These are phyloP conservation scores for Ctenochaetus hawaiiensis DNA, from an alignment of 2,797 vertebrate genomes.

Conservation along the genomic window DNA sequence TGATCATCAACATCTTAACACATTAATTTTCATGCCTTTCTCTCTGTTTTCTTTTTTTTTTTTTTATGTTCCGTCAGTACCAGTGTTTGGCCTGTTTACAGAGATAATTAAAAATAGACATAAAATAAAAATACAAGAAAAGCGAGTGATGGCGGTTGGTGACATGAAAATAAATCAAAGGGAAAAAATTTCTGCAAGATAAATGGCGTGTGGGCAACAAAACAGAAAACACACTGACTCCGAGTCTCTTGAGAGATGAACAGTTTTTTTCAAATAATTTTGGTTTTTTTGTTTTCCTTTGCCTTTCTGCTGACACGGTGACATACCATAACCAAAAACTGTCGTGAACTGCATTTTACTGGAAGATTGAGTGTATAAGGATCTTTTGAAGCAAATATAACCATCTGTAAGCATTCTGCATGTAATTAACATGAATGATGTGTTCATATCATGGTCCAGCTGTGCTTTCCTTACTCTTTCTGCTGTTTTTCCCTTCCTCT, in stretches of 20 bases:
- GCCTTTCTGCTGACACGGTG: background rate
- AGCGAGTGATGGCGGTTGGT: background rate
- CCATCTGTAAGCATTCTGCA: background rate
- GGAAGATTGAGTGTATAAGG: background rate
- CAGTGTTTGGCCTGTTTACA: background rate
- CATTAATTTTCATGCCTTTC: constrained; percentile 7
- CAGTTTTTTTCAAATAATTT: background rate
- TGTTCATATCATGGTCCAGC: background rate
- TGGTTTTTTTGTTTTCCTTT: background rate
- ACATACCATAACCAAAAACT: background rate
- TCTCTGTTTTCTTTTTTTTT: background rate
- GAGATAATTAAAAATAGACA: background rate
- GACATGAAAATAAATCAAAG: constrained; percentile 3
- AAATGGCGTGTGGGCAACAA: background rate
- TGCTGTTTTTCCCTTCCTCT: background rate
- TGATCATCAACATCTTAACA: constrained; percentile 9
- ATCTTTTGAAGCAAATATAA: background rate
- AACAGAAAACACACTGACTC: background rate
- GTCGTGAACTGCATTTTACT: background rate
- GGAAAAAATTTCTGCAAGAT: constrained; percentile 7
- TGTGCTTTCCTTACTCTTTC: background rate
- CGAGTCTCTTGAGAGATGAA: background rate
- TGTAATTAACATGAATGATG: background rate
- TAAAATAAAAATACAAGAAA: constrained; percentile 9
- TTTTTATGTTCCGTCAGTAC: constrained; percentile 3